Percentiles rank a stretch among this genome's conserved stretches.
Conservation (phyloP, 2,797 vertebrate genomes). For the Dallia pectoralis region DNA sequence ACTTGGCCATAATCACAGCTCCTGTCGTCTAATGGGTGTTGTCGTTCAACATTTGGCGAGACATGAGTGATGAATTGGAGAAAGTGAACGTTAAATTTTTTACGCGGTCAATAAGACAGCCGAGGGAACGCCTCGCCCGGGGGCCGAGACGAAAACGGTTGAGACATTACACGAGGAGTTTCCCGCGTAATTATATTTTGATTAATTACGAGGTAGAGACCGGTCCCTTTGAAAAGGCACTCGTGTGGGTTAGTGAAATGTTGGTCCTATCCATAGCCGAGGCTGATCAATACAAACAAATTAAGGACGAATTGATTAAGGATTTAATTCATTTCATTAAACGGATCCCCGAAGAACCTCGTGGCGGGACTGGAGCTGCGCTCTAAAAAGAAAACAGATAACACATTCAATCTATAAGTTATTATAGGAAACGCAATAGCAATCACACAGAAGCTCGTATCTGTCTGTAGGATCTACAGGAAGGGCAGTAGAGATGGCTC, state of each 20-base stretch:
- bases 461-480: background rate
- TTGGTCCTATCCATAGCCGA: background rate
- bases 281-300: conserved; percentile 1
- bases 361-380: background rate
- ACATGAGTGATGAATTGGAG: background rate
- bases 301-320: conserved; percentile 1
- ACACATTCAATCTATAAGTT: background rate
- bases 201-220: background rate
- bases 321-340: background rate
- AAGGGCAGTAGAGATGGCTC: background rate
- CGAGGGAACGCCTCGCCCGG: background rate
- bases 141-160: background rate
- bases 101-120: background rate
- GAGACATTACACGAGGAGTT: background rate
- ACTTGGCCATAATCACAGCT: background rate
- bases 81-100: background rate
- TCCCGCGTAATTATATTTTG: background rate
- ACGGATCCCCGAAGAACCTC: background rate
- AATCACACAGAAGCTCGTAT: background rate
- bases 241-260: background rate
- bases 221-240: background rate
- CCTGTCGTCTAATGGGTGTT: background rate
- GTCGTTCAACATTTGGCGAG: background rate
- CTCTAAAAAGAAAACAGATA: background rate
- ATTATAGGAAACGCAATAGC: background rate